Evolutionary conservation across 37 sponge, comb jelly and placozoan species (phyloP), one percentile per base, ranked within the genome.

Genomic region (Beroe forskalii): DNA sequence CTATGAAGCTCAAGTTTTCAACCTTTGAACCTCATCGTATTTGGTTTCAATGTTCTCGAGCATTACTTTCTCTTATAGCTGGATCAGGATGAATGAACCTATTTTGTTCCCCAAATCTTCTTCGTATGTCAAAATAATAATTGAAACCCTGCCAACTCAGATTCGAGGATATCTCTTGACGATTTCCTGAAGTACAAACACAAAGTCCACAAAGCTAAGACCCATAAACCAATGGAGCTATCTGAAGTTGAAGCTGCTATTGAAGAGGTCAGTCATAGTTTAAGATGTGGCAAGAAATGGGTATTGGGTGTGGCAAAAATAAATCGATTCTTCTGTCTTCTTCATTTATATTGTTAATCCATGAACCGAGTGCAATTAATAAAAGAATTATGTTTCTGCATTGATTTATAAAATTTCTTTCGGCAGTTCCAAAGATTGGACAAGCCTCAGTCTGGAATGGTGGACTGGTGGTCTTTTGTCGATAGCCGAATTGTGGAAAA

Each of bases 391-490:
- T n/a, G n/a, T n/a, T n/a, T n/a, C n/a, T n/a, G n/a, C n/a, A n/a
- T n/a, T n/a, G n/a, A n/a, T n/a, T n/a, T n/a, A n/a, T n/a, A n/a
- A n/a, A n/a, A n/a, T n/a, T n/a, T n/a, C n/a, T n/a, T n/a, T n/a
- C n/a, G n/a, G 8, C 86, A 80, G 86, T 80, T 80, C 55, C 86
- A 38, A 40, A 35, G 86, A 80, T 48, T 80, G 37, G 86, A 80
- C 20, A 80, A 80, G 35, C 86, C 86, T n/a, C 28, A 80, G 2
- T 33, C 86, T 8, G 86, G 86, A 24, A 38, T 38, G 40, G 86
- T 80, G 2, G 86, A 80, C 41, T 80, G 86, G 86, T 80, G 86
- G 86, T 28, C 38, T 80, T 80, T 80, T 80, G 86, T 80, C 6
- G 86, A 80, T 30, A 44, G 55, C n/a, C 44, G 86, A 27, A 80